These are phyloP conservation scores for Apostichopus parvimensis DNA, from an alignment of 35 echinoderm and acorn worm genomes.

Conservation along the genomic window DNA sequence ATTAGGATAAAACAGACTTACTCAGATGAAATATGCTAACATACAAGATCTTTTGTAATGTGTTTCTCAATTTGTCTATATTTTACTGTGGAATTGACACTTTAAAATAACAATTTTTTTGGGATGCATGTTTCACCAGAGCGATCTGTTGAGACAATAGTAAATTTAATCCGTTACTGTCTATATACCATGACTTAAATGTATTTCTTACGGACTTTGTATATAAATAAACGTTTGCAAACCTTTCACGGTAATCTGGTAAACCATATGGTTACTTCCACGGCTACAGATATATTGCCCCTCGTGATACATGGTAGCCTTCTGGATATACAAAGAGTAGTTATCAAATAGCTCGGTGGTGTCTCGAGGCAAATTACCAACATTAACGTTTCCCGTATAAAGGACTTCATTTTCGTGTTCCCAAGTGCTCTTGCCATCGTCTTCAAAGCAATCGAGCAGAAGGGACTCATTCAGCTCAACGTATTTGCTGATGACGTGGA, in stretches of 20 bases:
- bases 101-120: too few species aligned
- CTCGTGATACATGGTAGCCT: neutral
- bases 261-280: neutral
- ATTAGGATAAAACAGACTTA: too few species aligned
- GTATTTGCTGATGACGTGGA: neutral
- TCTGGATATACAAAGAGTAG: neutral
- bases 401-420: neutral
- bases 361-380: neutral
- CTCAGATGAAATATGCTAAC: too few species aligned
- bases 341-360: neutral
- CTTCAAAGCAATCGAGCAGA: neutral
- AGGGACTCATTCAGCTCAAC: neutral
- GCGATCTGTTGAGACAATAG: too few species aligned
- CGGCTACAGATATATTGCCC: neutral
- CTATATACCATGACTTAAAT: too few species aligned
- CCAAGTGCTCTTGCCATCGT: neutral
- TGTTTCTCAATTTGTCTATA: too few species aligned
- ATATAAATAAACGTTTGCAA: neutral
- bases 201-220: too few species aligned
- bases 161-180: too few species aligned
- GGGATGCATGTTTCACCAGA: too few species aligned
- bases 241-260: neutral
- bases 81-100: too few species aligned
- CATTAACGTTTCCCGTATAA: neutral
- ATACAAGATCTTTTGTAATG: too few species aligned